These are phyloP conservation scores for Cariama cristata DNA, from an alignment of 2,113 vertebrate genomes.

Conservation along the genomic window DNA sequence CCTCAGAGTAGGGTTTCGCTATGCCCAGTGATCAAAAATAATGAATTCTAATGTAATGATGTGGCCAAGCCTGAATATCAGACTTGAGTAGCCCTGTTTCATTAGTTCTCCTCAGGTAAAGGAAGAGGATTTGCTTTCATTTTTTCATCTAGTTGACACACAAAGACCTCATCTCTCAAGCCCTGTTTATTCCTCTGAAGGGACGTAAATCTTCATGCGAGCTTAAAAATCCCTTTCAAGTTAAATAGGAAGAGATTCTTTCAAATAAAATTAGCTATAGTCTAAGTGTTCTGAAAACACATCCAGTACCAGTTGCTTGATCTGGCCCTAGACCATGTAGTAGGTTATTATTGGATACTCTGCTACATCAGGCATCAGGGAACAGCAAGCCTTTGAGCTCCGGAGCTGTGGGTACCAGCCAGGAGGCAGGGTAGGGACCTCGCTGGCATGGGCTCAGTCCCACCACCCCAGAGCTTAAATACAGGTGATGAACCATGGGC, in stretches of 20 bases:
- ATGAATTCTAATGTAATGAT: background rate
- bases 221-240: background rate
- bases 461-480: background rate
- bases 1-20: background rate
- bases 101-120: background rate
- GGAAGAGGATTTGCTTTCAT: background rate
- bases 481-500: background rate
- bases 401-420: accelerated
- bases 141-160: background rate
- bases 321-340: background rate
- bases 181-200: background rate
- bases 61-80: background rate
- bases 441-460: background rate
- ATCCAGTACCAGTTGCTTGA: background rate
- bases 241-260: background rate
- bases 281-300: background rate
- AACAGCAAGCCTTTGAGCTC: background rate
- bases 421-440: background rate
- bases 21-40: background rate
- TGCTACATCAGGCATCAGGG: background rate
- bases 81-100: background rate
- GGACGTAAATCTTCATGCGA: background rate
- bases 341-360: background rate
- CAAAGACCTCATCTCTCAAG: background rate
- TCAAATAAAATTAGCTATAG: background rate